Evolutionary conservation across 2,113 vertebrate species (phyloP).

Genomic region (Myotis brandtii): DNA sequence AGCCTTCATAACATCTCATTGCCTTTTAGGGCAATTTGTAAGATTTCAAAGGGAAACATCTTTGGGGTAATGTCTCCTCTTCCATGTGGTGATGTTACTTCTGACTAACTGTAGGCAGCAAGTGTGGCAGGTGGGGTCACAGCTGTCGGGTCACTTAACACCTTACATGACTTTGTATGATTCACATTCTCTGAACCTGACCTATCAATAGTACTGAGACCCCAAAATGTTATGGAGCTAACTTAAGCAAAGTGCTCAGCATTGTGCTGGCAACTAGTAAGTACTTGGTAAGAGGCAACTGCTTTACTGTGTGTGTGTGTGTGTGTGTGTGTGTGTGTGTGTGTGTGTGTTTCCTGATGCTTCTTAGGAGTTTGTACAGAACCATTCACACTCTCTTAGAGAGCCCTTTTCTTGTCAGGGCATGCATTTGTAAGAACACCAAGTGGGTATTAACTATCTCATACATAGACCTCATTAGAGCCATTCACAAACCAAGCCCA

Average conservation of each 20-base stretch:
- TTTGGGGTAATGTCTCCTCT: neutral
- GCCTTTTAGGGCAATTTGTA: slow-evolving; percentile 8
- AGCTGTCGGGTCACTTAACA: neutral
- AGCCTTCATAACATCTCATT: neutral
- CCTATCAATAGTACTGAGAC: slow-evolving; percentile 25
- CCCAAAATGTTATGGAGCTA: neutral
- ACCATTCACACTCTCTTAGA: neutral
- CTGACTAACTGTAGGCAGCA: neutral
- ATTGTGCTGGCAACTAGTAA: slow-evolving; percentile 11
- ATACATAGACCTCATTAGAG: slow-evolving; percentile 57
- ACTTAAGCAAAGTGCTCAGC: slow-evolving; percentile 22
- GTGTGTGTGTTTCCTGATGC: neutral
- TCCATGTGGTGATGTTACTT: neutral
- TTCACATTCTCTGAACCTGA: neutral
- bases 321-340: no score
- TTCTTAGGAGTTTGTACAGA: neutral
- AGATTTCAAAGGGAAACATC: neutral
- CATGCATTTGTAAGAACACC: slow-evolving; percentile 50
- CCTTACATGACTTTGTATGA: neutral
- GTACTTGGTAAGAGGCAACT: neutral
- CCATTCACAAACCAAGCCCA: slow-evolving; percentile 60
- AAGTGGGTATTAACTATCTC: slow-evolving; percentile 58
- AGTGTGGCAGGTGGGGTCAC: neutral
- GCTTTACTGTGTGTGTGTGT: neutral
- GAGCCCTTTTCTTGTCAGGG: slow-evolving; percentile 36